Evolutionary conservation across 2,113 vertebrate species (phyloP), one percentile per base, ranked within the genome.

Genomic region (Dipodomys ordii): DNA sequence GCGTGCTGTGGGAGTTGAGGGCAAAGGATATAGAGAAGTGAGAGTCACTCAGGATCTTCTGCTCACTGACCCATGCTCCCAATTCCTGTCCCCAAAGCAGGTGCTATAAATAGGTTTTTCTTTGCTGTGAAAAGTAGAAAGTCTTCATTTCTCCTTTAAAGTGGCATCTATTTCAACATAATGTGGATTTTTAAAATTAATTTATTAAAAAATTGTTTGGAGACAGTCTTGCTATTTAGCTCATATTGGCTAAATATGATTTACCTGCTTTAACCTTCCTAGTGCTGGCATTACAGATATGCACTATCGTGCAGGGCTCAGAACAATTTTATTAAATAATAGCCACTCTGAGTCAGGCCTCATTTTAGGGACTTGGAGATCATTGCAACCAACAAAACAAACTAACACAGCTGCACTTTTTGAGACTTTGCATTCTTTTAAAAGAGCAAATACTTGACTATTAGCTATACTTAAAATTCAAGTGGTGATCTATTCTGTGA

Each of bases 301-400:
- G 10, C 25, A 28, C 65, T 3, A 67, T 27, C 27, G 11, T 9
- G 25, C 7, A 9, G 8, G 9, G 65, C 65, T 67, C 65, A 67
- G 73, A 65, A 88, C 28, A 92, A 74, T 83, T 46, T 6, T 68
- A 80, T 87, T 83, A 86, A 72, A 91, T 91, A 92, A 82, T 93
- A 68, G 44, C 27, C 49, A 28, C 28, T 35, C 23, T 23, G 19
- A 4, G 28, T 4, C 23, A 73, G 69, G 19, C 6, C 22, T 57
- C 71, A 19, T 35, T 69, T 28, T 49, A 32, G 39, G 44, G 74
- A 5, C 57, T 71, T 81, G 7, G 22, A 28, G 32, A 22, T 49
- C 46, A 62, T 16, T 57, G 53, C 15, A 57, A 44, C 32, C 87
- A 92, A 71, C 12, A 67, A 68, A 74, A 62, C 13, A 79, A 27